These are phyloP conservation scores for Macroglossus sobrinus DNA, from an alignment of 2,113 vertebrate species.

Conservation along the genomic window DNA sequence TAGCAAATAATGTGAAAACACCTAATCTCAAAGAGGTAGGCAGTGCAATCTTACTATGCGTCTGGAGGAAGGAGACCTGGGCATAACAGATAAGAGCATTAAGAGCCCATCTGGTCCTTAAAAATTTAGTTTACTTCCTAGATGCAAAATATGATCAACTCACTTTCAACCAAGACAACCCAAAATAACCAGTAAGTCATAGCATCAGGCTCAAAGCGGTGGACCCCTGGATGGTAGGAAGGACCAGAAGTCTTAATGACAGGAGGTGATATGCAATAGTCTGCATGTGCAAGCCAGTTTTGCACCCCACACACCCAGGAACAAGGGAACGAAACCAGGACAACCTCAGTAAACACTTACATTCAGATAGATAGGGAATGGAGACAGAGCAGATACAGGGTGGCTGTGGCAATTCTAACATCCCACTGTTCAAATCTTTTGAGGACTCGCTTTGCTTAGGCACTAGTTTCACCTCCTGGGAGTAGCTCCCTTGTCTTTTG, in stretches of 20 bases:
- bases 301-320: no score
- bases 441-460: not conserved
- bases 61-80: not conserved
- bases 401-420: not conserved
- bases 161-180: not conserved
- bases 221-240: not conserved
- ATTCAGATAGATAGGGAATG: not conserved
- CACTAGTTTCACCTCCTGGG: not conserved
- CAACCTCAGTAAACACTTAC: not conserved
- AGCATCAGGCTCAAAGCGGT: no score
- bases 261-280: not conserved
- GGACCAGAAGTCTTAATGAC: not conserved
- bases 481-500: no score
- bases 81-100: not conserved
- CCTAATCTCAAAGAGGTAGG: not conserved
- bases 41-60: accelerated
- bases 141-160: not conserved
- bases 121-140: not conserved
- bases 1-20: not conserved
- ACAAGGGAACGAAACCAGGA: not conserved
- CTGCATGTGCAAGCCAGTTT: accelerated
- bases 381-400: not conserved
- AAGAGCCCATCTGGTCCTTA: not conserved
- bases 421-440: not conserved
- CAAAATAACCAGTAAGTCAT: not conserved